These are phyloP conservation scores for Galeopsomyia nigrocyanea DNA, from an alignment of 2,888 invertebrate species.

Conservation along the genomic window DNA sequence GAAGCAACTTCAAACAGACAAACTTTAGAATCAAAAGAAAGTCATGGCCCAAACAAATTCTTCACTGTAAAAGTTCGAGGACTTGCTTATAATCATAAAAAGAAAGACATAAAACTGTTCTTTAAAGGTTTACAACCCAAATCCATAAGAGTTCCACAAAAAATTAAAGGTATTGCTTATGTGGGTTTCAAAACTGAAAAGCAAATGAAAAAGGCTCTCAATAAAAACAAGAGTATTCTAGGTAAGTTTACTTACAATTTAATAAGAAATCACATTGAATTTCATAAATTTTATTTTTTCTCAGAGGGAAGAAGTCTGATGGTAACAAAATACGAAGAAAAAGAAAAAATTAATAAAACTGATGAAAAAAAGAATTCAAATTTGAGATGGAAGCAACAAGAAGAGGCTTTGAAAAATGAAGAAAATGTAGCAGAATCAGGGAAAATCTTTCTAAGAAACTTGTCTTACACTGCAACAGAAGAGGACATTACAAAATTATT, in stretches of 20 bases:
- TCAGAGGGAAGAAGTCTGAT: constrained; percentile 76
- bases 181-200: constrained; percentile 90
- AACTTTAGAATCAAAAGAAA: constrained; percentile 62
- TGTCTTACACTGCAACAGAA: constrained; percentile 88
- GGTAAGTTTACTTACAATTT: constrained; percentile 70
- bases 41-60: constrained; percentile 64
- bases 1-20: constrained; percentile 62
- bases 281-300: constrained; percentile 26
- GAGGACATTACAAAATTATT: constrained; percentile 87
- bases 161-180: constrained; percentile 87
- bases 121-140: constrained; percentile 85
- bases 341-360: constrained; percentile 62
- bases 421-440: constrained; percentile 92
- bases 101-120: constrained; percentile 87
- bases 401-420: constrained; percentile 77
- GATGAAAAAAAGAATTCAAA: constrained; percentile 57
- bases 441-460: constrained; percentile 91
- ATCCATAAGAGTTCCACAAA: constrained; percentile 83
- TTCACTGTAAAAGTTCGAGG: constrained; percentile 83
- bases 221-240: constrained; percentile 88
- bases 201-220: constrained; percentile 83
- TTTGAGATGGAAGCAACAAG: constrained; percentile 75
- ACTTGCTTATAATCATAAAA: constrained; percentile 83
- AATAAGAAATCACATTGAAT: constrained; percentile 31
- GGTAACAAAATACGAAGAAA: constrained; percentile 71